Percentiles rank a stretch among this genome's conserved stretches.
Evolutionary conservation across 2,797 vertebrate genomes (phyloP).

Genomic region (Myripristis murdjan): DNA sequence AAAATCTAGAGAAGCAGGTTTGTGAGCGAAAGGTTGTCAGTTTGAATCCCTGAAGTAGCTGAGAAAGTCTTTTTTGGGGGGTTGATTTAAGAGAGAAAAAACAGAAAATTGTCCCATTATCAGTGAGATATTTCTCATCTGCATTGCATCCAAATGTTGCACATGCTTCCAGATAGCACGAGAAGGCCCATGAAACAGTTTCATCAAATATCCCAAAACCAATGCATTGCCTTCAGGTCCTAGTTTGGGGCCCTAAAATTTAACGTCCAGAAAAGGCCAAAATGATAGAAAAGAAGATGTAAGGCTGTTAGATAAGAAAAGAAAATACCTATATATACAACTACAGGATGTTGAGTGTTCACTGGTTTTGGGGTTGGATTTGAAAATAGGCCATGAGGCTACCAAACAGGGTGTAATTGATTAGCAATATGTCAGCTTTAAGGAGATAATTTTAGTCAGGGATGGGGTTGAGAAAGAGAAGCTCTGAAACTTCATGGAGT

Average conservation of each 20-base stretch:
- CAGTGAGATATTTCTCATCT: conserved; percentile 7
- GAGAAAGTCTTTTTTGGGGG: too few species aligned
- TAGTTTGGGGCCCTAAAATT: background rate
- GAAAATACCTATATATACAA: background rate
- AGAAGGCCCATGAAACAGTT: conserved; percentile 28
- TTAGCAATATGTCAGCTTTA: background rate
- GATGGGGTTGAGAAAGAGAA: conserved; percentile 6
- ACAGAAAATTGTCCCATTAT: background rate
- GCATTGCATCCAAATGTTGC: conserved; percentile 43
- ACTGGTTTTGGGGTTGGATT: too few species aligned
- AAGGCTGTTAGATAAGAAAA: conserved; percentile 36
- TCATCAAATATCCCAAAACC: conserved; percentile 29
- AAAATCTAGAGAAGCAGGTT: background rate
- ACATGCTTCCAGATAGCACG: conserved; percentile 1
- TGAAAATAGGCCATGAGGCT: too few species aligned
- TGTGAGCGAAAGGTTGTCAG: too few species aligned
- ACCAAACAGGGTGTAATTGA: background rate
- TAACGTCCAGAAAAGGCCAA: conserved; percentile 20
- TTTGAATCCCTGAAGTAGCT: too few species aligned
- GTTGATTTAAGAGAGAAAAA: too few species aligned
- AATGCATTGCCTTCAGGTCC: conserved; percentile 28
- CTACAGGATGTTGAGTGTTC: too few species aligned
- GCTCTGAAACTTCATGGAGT: conserved; percentile 21
- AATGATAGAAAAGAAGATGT: conserved; percentile 17
- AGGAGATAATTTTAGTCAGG: background rate